A percentile compares a stretch with the other conserved stretches of the same genome.
These are phyloP conservation scores for Periophthalmus magnuspinnatus DNA, from an alignment of 2,797 vertebrate genomes.

Conservation along the genomic window DNA sequence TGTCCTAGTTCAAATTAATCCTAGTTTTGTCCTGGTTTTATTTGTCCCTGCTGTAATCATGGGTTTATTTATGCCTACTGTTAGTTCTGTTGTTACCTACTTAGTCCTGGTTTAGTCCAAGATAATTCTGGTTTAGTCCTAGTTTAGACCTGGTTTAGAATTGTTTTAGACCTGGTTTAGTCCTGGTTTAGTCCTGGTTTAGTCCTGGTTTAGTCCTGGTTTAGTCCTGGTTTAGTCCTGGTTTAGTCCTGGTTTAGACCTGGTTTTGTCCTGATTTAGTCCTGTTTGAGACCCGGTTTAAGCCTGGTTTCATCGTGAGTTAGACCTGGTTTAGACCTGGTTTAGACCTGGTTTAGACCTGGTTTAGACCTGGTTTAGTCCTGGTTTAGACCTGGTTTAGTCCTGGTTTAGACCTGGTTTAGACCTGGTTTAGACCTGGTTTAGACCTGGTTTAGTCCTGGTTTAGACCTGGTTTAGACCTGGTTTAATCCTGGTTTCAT, in stretches of 20 bases:
- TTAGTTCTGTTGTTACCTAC: no score
- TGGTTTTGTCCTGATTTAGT: not conserved
- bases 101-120: no score
- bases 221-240: not conserved
- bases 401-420: no score
- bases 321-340: not conserved
- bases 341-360: not conserved
- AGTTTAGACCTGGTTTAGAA: no score
- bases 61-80: no score
- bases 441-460: not conserved
- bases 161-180: no score
- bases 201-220: fast-evolving
- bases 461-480: not conserved
- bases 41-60: no score
- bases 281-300: not conserved
- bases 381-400: no score
- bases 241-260: not conserved
- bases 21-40: not conserved
- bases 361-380: no score
- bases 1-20: not conserved
- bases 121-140: no score
- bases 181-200: no score
- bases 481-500: not conserved
- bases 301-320: not conserved
- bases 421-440: no score